These are phyloP conservation scores for Cyclophora punctaria DNA, from an alignment of 2,888 invertebrate species.

Conservation along the genomic window DNA sequence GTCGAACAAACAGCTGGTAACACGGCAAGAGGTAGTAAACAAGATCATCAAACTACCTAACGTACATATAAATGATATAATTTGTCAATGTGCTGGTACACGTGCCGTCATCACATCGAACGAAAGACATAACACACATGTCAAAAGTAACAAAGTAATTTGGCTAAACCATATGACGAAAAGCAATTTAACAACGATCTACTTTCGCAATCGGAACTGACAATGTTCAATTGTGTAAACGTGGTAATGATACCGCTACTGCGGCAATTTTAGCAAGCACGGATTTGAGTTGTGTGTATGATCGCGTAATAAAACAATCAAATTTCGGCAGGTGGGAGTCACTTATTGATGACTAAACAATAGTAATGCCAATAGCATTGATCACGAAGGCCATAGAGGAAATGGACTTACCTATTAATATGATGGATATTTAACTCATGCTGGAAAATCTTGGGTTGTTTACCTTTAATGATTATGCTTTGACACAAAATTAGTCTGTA, in stretches of 20 bases:
- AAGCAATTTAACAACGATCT: constrained; percentile 60
- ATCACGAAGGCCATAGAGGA: constrained; percentile 6
- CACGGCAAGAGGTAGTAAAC: neutral
- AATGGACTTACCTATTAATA: too few relatives aligned
- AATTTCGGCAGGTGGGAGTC: constrained; percentile 26
- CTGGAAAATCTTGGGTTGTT: too few relatives aligned
- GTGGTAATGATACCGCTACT: constrained; percentile 45
- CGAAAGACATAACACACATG: constrained; percentile 29
- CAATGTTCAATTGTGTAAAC: constrained; percentile 63
- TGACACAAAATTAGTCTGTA: too few relatives aligned
- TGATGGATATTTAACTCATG: too few relatives aligned
- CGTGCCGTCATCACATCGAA: constrained; percentile 19
- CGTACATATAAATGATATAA: constrained; percentile 1
- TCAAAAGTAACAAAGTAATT: constrained; percentile 42
- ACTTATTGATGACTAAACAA: constrained; percentile 18
- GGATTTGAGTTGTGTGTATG: constrained; percentile 23
- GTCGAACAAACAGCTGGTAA: too few relatives aligned
- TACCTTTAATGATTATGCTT: too few relatives aligned
- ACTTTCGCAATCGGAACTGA: constrained; percentile 59
- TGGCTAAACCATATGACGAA: constrained; percentile 55
- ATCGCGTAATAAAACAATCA: constrained; percentile 26
- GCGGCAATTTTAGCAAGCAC: constrained; percentile 35
- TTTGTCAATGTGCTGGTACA: constrained; percentile 3
- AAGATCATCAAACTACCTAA: neutral
- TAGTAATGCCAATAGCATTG: constrained; percentile 7